Evolutionary conservation across 2,888 invertebrate genomes (phyloP).

Genomic region (Apotomis betuletana): DNA sequence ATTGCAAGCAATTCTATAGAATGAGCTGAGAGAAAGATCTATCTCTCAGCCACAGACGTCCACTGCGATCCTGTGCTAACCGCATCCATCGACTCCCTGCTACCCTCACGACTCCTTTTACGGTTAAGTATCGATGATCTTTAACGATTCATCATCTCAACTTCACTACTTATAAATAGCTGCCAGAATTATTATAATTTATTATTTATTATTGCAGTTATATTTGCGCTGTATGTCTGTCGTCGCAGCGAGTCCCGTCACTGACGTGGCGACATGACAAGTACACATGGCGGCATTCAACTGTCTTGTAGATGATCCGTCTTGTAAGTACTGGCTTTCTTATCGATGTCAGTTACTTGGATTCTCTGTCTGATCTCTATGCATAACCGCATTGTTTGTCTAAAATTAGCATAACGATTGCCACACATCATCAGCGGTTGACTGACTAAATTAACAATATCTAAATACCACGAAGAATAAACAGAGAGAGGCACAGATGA

Average conservation of each 20-base stretch:
- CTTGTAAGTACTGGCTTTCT: neutral
- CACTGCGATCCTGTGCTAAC: too few species aligned
- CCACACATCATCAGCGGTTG: constrained; percentile 31
- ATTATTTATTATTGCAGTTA: neutral
- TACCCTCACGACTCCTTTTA: too few species aligned
- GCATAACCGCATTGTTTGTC: constrained; percentile 1
- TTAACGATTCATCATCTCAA: neutral
- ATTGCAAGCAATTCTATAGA: neutral
- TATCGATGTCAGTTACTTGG: too few species aligned
- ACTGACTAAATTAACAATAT: constrained; percentile 29
- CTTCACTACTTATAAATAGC: neutral
- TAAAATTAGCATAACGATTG: constrained; percentile 29
- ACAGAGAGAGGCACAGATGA: neutral
- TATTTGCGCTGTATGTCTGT: neutral
- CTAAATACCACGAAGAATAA: constrained; percentile 6
- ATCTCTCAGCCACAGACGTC: too few species aligned
- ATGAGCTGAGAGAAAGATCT: too few species aligned
- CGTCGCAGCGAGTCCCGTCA: neutral
- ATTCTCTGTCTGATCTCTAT: too few species aligned
- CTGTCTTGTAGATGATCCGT: constrained; percentile 25
- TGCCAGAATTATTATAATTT: neutral
- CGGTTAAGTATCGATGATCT: too few species aligned
- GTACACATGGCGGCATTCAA: constrained; percentile 14
- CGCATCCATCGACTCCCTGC: too few species aligned
- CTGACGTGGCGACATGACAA: constrained; percentile 23